Conservation (phyloP, 2,797 vertebrate species). For the Australoheros facetus region DNA sequence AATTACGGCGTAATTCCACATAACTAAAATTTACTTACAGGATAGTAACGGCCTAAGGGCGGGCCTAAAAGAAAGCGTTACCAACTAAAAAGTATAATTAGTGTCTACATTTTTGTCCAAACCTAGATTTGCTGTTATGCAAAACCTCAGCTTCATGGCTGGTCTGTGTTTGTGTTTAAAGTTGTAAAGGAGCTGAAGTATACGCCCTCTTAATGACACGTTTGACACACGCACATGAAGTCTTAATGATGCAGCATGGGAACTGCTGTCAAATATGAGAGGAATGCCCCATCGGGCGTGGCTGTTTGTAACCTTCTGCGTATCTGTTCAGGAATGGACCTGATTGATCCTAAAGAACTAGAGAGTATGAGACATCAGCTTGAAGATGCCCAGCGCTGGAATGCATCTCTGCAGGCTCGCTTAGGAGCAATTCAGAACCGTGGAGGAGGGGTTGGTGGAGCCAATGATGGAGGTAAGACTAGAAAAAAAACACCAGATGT, state of each 20-base stretch:
- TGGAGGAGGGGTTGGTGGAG: slow-evolving; percentile 82
- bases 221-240: background rate
- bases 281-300: background rate
- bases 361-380: slow-evolving; percentile 82
- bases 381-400: slow-evolving; percentile 86
- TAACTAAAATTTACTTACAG: too few species aligned
- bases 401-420: slow-evolving; percentile 82
- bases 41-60: too few species aligned
- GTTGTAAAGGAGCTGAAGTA: background rate
- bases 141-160: background rate
- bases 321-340: slow-evolving; percentile 55
- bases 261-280: background rate
- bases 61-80: too few species aligned
- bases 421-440: slow-evolving; percentile 83
- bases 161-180: background rate
- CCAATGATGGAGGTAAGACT: slow-evolving; percentile 74
- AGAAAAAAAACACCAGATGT: background rate
- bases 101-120: background rate
- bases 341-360: slow-evolving; percentile 74
- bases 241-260: background rate
- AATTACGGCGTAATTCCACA: too few species aligned
- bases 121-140: background rate
- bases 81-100: background rate
- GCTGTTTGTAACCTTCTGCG: background rate
- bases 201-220: background rate